Evolutionary conservation across 1,140 invertebrate species (phyloP).

Genomic region (Trachymyrmex septentrionalis): DNA sequence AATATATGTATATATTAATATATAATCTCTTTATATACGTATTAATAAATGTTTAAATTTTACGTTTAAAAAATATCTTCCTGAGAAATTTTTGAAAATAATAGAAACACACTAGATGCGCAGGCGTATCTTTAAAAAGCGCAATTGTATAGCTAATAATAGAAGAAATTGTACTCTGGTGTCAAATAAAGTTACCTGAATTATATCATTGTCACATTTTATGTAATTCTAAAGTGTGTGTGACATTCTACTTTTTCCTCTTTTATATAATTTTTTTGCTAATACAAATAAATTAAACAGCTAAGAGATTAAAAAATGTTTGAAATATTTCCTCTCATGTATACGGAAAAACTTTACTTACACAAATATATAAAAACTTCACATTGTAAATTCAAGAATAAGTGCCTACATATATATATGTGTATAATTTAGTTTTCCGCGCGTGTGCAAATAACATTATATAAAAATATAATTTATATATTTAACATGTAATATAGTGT

Average conservation of each 20-base stretch:
- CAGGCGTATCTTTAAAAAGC: neutral
- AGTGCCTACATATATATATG: too few relatives aligned
- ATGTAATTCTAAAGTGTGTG: neutral
- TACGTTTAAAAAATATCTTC: too few relatives aligned
- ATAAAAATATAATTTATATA: too few relatives aligned
- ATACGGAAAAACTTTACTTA: neutral
- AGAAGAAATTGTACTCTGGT: neutral
- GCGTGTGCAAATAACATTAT: too few relatives aligned
- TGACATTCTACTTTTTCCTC: neutral
- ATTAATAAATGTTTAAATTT: neutral
- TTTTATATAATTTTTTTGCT: neutral
- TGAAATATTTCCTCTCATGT: neutral
- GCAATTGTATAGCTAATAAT: neutral
- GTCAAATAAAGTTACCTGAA: neutral
- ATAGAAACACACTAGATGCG: neutral
- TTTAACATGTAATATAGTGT: too few relatives aligned
- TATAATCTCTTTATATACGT: too few relatives aligned
- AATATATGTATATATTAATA: too few relatives aligned
- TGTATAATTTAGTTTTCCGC: too few relatives aligned
- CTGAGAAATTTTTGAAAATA: too few relatives aligned
- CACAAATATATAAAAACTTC: too few relatives aligned
- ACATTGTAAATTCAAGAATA: too few relatives aligned
- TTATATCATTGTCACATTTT: neutral
- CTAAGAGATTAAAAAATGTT: neutral
- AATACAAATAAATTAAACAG: neutral